Conservation (phyloP, 1,140 invertebrate species). For the Dinoponera quadriceps region DNA sequence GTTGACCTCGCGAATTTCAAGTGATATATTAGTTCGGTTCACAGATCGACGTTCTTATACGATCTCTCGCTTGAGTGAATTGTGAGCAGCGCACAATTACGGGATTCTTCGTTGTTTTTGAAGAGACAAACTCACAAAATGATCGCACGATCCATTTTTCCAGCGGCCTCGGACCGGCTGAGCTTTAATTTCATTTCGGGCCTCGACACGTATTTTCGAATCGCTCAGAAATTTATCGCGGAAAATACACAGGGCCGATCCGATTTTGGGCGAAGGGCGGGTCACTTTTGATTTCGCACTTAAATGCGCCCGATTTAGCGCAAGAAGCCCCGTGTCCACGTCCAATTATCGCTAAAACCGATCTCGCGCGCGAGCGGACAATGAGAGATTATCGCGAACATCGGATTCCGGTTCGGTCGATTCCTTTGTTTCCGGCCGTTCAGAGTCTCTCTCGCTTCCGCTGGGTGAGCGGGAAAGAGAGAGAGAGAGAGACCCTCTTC, state of each 20-base stretch:
- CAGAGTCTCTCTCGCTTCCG: conserved; percentile 29
- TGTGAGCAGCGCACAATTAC: too few relatives aligned
- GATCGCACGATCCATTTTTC: too few relatives aligned
- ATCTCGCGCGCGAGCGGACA: background rate
- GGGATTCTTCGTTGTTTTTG: too few relatives aligned
- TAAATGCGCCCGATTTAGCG: background rate
- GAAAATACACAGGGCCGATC: too few relatives aligned
- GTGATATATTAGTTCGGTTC: background rate
- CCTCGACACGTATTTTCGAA: too few relatives aligned
- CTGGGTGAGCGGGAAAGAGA: background rate
- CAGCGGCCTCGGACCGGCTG: too few relatives aligned
- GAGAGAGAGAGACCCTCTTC: background rate
- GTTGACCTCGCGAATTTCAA: background rate
- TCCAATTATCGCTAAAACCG: background rate
- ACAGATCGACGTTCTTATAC: background rate
- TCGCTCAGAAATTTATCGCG: too few relatives aligned
- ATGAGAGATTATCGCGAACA: background rate
- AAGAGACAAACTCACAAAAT: too few relatives aligned
- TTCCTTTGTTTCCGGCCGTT: conserved; percentile 19
- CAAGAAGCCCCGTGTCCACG: background rate
- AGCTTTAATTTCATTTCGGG: too few relatives aligned
- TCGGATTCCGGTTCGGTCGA: background rate
- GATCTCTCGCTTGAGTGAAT: too few relatives aligned
- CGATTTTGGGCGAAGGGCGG: too few relatives aligned
- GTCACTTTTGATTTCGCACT: background rate